Evolutionary conservation across 2,888 invertebrate genomes (phyloP).

Genomic region (Netelia melanura): DNA sequence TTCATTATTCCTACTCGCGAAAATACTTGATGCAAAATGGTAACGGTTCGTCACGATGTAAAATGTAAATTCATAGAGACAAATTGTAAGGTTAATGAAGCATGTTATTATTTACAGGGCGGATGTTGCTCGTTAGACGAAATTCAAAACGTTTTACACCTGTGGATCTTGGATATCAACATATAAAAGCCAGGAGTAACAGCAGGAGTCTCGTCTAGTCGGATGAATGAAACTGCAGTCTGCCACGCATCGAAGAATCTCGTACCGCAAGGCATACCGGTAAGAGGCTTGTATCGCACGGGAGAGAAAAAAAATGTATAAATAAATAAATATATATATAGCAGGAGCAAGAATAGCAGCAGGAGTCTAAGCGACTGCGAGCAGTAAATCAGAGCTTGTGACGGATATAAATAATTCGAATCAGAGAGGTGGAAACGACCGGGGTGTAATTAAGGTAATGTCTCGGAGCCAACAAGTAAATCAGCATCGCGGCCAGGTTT

Average conservation of each 20-base stretch:
- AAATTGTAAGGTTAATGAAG: conserved; percentile 45
- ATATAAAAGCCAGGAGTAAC: neutral
- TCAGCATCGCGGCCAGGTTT: conserved; percentile 32
- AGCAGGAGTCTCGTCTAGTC: conserved; percentile 18
- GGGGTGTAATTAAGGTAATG: conserved; percentile 52
- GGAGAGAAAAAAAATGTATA: no score
- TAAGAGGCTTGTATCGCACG: neutral
- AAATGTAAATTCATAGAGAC: conserved; percentile 47
- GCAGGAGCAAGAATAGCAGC: neutral
- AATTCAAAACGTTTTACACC: conserved; percentile 41
- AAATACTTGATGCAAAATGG: no score
- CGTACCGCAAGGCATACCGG: neutral
- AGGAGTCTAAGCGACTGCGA: no score
- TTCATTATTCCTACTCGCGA: no score
- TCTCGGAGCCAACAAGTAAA: conserved; percentile 51
- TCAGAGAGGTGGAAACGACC: conserved; percentile 37
- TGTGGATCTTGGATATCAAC: neutral
- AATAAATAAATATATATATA: conserved; percentile 13
- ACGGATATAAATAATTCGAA: conserved; percentile 45
- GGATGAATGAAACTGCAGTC: conserved; percentile 27
- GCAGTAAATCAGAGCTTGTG: neutral
- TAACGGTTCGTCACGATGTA: neutral
- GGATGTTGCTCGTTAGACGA: conserved; percentile 48
- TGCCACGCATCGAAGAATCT: conserved; percentile 7
- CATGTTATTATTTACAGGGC: conserved; percentile 24